A percentile compares a stretch with the other conserved stretches of the same genome.
Evolutionary conservation across 1,140 invertebrate genomes (phyloP).

Genomic region (Bombus cullumanus): DNA sequence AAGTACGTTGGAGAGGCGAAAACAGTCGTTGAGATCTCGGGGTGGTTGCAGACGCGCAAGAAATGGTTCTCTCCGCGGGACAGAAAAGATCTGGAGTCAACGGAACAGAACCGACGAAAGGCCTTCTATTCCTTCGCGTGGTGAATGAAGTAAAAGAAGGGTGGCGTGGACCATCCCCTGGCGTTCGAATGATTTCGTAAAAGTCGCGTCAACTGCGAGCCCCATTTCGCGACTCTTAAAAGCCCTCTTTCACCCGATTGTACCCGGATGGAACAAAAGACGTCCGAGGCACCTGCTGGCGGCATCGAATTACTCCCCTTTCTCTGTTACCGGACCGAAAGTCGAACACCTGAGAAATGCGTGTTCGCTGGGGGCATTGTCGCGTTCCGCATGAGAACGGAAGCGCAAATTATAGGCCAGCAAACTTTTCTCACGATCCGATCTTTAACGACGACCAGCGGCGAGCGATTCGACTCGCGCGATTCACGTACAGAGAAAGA

Average conservation of each 20-base stretch:
- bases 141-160: background rate
- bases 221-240: constrained; percentile 68
- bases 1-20: constrained; percentile 72
- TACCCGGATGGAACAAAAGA: constrained; percentile 61
- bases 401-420: constrained; percentile 77
- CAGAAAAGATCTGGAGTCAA: background rate
- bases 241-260: constrained; percentile 61
- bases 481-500: background rate
- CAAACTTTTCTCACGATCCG: constrained; percentile 78
- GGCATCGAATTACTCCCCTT: constrained; percentile 73
- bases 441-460: constrained; percentile 1
- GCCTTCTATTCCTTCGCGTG: background rate
- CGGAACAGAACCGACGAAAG: background rate
- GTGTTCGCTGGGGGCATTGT: constrained; percentile 70
- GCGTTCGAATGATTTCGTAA: constrained; percentile 35
- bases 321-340: constrained; percentile 47
- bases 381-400: constrained; percentile 74
- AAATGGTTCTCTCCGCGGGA: constrained; percentile 56
- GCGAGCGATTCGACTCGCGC: background rate
- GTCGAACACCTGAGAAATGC: constrained; percentile 64
- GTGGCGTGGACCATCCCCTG: background rate
- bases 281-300: constrained; percentile 70
- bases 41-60: constrained; percentile 53
- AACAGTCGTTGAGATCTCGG: constrained; percentile 73
- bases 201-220: constrained; percentile 46